These are phyloP conservation scores for Polydrusus tereticollis DNA, from an alignment of 2,888 invertebrate genomes.

Conservation along the genomic window DNA sequence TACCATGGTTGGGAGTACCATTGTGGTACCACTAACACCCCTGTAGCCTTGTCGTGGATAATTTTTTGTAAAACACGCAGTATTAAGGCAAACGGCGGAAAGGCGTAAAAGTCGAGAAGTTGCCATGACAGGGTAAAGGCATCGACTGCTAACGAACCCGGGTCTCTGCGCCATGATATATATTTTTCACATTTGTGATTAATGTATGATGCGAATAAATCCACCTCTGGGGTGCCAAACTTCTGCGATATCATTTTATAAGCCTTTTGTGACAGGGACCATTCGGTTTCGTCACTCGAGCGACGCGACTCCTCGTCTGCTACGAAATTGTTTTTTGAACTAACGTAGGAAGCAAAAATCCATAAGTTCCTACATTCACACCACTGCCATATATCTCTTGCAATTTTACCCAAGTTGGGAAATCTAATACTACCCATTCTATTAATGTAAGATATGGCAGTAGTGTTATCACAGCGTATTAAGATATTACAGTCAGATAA, in stretches of 20 bases:
- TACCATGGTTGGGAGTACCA: constrained; percentile 52
- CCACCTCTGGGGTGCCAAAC: too few species aligned
- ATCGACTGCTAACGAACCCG: constrained; percentile 1
- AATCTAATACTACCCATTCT: constrained; percentile 15
- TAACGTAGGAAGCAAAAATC: not conserved
- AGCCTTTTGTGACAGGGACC: constrained; percentile 18
- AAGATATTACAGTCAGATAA: not conserved
- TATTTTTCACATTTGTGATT: too few species aligned
- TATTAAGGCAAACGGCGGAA: constrained; percentile 42
- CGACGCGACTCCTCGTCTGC: constrained; percentile 10
- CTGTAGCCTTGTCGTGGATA: constrained; percentile 44
- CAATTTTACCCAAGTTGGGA: not conserved
- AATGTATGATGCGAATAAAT: too few species aligned
- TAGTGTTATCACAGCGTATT: constrained; percentile 6
- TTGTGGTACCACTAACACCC: constrained; percentile 49
- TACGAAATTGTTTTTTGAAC: not conserved
- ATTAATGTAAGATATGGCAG: too few species aligned
- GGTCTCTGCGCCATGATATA: constrained; percentile 22
- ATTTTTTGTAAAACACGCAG: constrained; percentile 47
- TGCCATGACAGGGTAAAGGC: constrained; percentile 40
- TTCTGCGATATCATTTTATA: constrained; percentile 21
- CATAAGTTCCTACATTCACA: constrained; percentile 2
- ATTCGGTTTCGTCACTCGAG: constrained; percentile 4
- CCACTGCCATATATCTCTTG: constrained; percentile 7
- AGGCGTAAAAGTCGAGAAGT: constrained; percentile 44